These are phyloP conservation scores for Pipa parva DNA, from an alignment of 2,113 vertebrate genomes.

Conservation along the genomic window DNA sequence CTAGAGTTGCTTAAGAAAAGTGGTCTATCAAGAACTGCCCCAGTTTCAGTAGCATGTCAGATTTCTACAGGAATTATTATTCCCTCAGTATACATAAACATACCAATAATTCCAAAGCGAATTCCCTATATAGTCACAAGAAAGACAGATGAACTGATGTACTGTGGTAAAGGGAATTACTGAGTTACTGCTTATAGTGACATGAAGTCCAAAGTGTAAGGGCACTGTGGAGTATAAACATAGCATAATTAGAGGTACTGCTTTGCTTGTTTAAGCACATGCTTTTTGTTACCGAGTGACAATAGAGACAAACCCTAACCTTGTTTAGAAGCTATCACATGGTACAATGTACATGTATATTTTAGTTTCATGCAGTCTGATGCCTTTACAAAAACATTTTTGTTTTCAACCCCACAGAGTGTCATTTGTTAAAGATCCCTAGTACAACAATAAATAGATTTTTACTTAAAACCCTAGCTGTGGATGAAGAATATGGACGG, in stretches of 20 bases:
- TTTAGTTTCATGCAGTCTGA: neutral
- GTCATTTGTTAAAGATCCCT: too few species aligned
- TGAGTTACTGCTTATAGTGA: constrained; percentile 29
- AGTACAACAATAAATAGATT: too few species aligned
- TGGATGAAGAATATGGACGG: too few species aligned
- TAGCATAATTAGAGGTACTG: neutral
- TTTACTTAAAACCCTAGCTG: too few species aligned
- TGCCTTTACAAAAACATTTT: neutral
- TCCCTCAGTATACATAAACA: constrained; percentile 32
- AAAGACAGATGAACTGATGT: constrained; percentile 32
- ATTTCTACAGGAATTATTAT: constrained; percentile 38
- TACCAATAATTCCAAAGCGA: constrained; percentile 27
- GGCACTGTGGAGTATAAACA: constrained; percentile 14
- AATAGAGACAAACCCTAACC: too few species aligned
- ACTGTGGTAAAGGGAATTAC: constrained; percentile 32
- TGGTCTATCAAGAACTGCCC: constrained; percentile 11
- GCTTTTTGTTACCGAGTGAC: too few species aligned
- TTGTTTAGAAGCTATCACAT: too few species aligned
- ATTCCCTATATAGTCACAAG: constrained; percentile 29
- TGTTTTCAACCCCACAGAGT: too few species aligned
- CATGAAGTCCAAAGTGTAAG: constrained; percentile 10
- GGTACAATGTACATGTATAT: neutral
- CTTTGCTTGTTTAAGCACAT: too few species aligned
- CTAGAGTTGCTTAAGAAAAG: constrained; percentile 25
- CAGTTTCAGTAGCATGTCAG: constrained; percentile 17